phyloP scores from a whole-genome alignment of 2,113 vertebrate species.

The Orcinus orca region DNA sequence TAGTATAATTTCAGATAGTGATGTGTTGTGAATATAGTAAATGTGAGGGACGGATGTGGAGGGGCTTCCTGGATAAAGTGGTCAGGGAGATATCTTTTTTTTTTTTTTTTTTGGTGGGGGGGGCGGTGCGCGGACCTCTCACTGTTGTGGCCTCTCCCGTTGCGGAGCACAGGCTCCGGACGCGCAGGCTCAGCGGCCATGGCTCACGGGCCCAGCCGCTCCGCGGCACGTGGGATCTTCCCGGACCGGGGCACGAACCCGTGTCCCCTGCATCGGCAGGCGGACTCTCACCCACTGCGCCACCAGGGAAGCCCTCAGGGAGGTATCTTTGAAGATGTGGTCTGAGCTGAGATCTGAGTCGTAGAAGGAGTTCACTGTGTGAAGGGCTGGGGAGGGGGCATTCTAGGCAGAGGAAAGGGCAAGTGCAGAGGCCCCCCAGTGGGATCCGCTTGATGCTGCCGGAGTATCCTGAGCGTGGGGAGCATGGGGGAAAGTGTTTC shows the following conservation, averaged over 20 bases:
- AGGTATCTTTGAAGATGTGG: background rate
- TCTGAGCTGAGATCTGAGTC: background rate
- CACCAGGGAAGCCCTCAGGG: too few relatives aligned
- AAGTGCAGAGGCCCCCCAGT: fast-evolving
- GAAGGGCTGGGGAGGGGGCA: background rate
- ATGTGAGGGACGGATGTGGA: background rate
- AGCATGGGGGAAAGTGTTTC: background rate
- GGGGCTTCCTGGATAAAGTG: background rate
- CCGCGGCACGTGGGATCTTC: too few relatives aligned
- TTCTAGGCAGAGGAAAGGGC: background rate
- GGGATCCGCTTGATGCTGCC: fast-evolving
- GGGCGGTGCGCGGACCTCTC: too few relatives aligned
- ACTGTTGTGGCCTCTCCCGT: too few relatives aligned
- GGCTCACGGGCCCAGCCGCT: too few relatives aligned
- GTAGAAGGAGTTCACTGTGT: background rate
- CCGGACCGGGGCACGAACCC: too few relatives aligned
- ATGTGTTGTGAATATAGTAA: background rate
- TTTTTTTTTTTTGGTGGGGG: too few relatives aligned
- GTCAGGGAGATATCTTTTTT: background rate
- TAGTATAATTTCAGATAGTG: background rate
- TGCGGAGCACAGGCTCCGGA: too few relatives aligned
- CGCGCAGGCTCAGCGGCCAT: too few relatives aligned
- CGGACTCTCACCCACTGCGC: too few relatives aligned
- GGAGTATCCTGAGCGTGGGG: fast-evolving
- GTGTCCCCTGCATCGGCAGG: too few relatives aligned